Conservation (phyloP, 2,888 invertebrate species). For the Cenopis cana region DNA sequence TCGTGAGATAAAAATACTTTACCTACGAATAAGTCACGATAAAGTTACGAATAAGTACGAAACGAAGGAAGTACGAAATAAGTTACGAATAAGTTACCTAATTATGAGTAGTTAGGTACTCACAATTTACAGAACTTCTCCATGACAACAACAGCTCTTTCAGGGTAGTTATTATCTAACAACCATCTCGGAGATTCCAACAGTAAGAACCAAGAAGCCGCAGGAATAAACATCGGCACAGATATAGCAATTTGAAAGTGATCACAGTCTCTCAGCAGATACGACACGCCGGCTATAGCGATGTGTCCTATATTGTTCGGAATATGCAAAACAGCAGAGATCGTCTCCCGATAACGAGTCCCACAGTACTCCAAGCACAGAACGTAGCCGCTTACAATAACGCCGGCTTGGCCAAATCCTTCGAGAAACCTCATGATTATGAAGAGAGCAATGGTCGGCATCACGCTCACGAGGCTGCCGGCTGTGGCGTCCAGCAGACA, state of each 20-base stretch:
- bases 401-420: slow-evolving; percentile 68
- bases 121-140: slow-evolving; percentile 64
- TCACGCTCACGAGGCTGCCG: slow-evolving; percentile 61
- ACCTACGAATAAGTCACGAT: too few relatives aligned
- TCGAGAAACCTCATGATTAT: slow-evolving; percentile 67
- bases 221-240: slow-evolving; percentile 62
- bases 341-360: slow-evolving; percentile 60
- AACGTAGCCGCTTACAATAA: slow-evolving; percentile 69
- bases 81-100: too few relatives aligned
- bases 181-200: slow-evolving; percentile 76
- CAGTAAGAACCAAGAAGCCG: slow-evolving; percentile 55
- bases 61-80: too few relatives aligned
- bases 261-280: slow-evolving; percentile 65
- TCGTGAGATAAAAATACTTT: too few relatives aligned
- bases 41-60: too few relatives aligned
- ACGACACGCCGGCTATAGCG: slow-evolving; percentile 65
- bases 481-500: slow-evolving; percentile 54
- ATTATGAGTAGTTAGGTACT: slow-evolving; percentile 53
- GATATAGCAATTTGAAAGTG: slow-evolving; percentile 66
- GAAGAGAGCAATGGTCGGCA: slow-evolving; percentile 60
- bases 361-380: slow-evolving; percentile 70
- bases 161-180: slow-evolving; percentile 59
- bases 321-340: slow-evolving; percentile 67
- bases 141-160: slow-evolving; percentile 62
- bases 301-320: slow-evolving; percentile 69